Conservation (phyloP, 2,797 vertebrate genomes). For the Anguilla pacifica region DNA sequence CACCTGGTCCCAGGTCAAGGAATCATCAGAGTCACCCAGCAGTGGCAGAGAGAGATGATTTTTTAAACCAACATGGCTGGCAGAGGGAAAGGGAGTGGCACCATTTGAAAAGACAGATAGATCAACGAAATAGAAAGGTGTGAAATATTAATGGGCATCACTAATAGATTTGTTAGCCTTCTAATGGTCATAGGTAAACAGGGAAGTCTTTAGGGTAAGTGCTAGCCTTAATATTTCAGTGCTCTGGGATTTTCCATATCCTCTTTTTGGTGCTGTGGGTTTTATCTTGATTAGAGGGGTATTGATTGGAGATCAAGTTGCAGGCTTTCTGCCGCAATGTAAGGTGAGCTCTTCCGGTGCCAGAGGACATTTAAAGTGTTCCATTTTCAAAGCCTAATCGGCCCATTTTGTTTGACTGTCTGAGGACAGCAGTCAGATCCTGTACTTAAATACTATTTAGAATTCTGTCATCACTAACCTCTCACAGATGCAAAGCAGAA, state of each 20-base stretch:
- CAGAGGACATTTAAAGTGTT: slow-evolving; percentile 53
- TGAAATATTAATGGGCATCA: slow-evolving; percentile 58
- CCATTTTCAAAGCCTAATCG: slow-evolving; percentile 14
- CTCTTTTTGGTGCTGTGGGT: slow-evolving; percentile 10
- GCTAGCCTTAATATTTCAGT: slow-evolving; percentile 58
- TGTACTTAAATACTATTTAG: slow-evolving; percentile 5
- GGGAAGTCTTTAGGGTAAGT: slow-evolving; percentile 71
- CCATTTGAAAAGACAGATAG: slow-evolving; percentile 25
- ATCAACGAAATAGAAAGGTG: slow-evolving; percentile 37
- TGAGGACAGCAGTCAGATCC: slow-evolving; percentile 15
- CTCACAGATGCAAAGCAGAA: background rate
- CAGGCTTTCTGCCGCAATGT: slow-evolving; percentile 50
- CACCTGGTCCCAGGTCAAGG: slow-evolving; percentile 10
- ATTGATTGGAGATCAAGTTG: slow-evolving; percentile 61
- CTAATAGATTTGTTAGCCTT: slow-evolving; percentile 54
- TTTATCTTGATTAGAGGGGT: slow-evolving; percentile 38
- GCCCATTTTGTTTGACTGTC: slow-evolving; percentile 17
- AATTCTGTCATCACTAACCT: background rate
- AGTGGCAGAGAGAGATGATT: background rate
- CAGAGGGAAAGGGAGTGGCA: slow-evolving; percentile 13
- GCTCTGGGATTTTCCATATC: slow-evolving; percentile 29
- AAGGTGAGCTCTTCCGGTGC: slow-evolving; percentile 48
- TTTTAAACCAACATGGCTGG: background rate
- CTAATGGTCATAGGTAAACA: slow-evolving; percentile 62
- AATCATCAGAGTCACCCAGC: background rate